Conservation (phyloP, 1,140 invertebrate genomes). For the Ruditapes philippinarum region DNA sequence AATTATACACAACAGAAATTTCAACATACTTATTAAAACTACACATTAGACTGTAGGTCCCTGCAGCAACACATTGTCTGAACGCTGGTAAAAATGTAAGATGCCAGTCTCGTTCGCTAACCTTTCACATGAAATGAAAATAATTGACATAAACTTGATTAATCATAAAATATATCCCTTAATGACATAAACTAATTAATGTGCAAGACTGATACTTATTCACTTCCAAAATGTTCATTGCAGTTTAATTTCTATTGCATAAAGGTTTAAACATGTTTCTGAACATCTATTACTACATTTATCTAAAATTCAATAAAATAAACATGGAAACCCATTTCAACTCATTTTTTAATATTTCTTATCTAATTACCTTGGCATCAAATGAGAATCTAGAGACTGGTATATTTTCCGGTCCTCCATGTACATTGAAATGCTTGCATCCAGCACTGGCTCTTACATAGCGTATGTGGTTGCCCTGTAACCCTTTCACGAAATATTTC, state of each 20-base stretch:
- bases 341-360: too few relatives aligned
- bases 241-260: too few relatives aligned
- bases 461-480: slow-evolving; percentile 80
- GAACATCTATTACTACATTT: too few relatives aligned
- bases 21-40: slow-evolving; percentile 71
- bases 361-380: slow-evolving; percentile 79
- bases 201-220: too few relatives aligned
- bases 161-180: too few relatives aligned
- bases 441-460: slow-evolving; percentile 80
- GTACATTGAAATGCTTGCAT: slow-evolving; percentile 85
- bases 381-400: slow-evolving; percentile 80
- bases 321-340: too few relatives aligned
- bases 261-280: too few relatives aligned
- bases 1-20: too few relatives aligned
- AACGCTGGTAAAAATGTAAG: slow-evolving; percentile 84
- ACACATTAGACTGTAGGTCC: slow-evolving; percentile 74
- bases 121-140: slow-evolving; percentile 42
- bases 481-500: slow-evolving; percentile 76
- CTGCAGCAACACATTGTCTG: slow-evolving; percentile 81
- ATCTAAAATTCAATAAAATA: too few relatives aligned
- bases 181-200: too few relatives aligned
- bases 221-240: too few relatives aligned
- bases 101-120: slow-evolving; percentile 77
- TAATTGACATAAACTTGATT: too few relatives aligned
- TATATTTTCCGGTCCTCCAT: slow-evolving; percentile 84